A percentile compares a stretch with the other conserved stretches of the same genome.
phyloP scores from a whole-genome alignment of 2,888 invertebrate species.

The Ariolimax columbianus region DNA sequence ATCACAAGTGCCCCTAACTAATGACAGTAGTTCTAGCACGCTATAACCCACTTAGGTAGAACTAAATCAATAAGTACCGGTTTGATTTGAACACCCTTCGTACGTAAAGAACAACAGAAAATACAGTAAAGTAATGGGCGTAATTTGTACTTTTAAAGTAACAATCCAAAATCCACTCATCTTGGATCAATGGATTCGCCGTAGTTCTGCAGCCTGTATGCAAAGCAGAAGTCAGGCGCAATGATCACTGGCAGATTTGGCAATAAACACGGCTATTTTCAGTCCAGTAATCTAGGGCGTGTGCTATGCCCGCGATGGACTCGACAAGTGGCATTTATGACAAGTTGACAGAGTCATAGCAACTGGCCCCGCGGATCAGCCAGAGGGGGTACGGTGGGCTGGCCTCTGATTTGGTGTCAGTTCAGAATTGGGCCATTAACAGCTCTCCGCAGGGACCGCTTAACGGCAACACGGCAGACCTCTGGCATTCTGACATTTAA shows the following conservation, averaged over 20 bases:
- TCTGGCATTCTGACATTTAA: constrained; percentile 12
- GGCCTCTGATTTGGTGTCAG: neutral
- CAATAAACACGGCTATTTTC: neutral
- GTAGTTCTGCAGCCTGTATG: too few species aligned
- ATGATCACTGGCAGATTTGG: neutral
- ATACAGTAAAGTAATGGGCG: too few species aligned
- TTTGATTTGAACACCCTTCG: too few species aligned
- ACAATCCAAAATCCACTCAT: too few species aligned
- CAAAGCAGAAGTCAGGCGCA: neutral
- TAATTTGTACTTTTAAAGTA: too few species aligned
- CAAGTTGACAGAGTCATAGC: neutral
- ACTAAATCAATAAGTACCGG: too few species aligned
- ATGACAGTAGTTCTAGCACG: too few species aligned
- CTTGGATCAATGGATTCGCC: too few species aligned
- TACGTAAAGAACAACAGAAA: too few species aligned
- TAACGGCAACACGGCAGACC: neutral
- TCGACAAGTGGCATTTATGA: neutral
- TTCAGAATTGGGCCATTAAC: neutral
- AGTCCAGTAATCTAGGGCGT: neutral
- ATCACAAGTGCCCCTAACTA: too few species aligned
- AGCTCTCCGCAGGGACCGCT: neutral
- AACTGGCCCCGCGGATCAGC: neutral
- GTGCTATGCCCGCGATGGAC: too few species aligned
- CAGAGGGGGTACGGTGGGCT: neutral
- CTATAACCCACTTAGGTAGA: too few species aligned